Percentiles rank a stretch among this genome's conserved stretches.
Evolutionary conservation across 2,113 vertebrate species (phyloP).

Genomic region (Propithecus coquereli): DNA sequence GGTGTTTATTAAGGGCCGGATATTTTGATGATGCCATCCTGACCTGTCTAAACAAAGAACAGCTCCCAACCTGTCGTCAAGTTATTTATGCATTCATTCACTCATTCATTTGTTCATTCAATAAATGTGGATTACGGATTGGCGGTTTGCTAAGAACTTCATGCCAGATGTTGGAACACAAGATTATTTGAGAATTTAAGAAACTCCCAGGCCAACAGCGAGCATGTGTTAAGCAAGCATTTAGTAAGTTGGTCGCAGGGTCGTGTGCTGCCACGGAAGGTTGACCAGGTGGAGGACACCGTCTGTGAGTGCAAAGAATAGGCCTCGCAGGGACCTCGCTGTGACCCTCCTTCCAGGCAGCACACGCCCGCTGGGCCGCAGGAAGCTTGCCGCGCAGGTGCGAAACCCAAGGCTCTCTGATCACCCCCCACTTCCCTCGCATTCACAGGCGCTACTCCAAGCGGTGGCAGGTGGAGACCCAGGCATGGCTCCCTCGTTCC

Average conservation of each 20-base stretch:
- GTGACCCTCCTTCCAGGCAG: too few relatives aligned
- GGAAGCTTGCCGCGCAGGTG: too few relatives aligned
- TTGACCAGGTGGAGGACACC: fast-evolving
- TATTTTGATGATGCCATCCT: not conserved
- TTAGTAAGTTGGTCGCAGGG: fast-evolving
- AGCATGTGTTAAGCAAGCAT: fast-evolving
- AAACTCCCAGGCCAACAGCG: not conserved
- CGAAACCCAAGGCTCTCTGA: not conserved
- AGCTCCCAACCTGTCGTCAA: not conserved
- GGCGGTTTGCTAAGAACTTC: not conserved
- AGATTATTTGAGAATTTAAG: not conserved
- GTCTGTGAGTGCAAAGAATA: not conserved
- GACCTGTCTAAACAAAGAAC: fast-evolving
- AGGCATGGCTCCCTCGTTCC: too few relatives aligned
- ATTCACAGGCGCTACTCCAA: not conserved
- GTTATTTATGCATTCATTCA: fast-evolving
- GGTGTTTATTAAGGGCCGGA: not conserved
- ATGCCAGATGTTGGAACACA: not conserved
- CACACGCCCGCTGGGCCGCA: fast-evolving
- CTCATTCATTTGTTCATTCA: too few relatives aligned
- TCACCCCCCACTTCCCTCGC: too few relatives aligned
- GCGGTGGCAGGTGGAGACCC: too few relatives aligned
- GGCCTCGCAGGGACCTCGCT: fast-evolving
- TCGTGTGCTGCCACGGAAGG: fast-evolving
- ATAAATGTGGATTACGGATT: fast-evolving